phyloP scores from a whole-genome alignment of 1,140 invertebrate species.

The Elysia chlorotica region DNA sequence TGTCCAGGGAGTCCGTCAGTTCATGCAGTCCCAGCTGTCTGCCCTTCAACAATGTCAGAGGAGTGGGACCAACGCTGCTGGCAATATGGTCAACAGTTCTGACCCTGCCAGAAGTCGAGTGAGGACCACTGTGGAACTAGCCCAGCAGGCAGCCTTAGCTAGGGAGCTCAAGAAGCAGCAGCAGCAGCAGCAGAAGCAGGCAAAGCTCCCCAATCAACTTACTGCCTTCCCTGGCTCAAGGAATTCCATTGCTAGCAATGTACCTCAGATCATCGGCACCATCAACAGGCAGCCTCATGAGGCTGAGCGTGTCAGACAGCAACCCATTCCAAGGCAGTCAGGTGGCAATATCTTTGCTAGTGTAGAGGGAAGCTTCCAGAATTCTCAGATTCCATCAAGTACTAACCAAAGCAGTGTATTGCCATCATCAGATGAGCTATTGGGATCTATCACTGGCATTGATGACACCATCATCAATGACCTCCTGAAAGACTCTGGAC shows the following conservation, averaged over 20 bases:
- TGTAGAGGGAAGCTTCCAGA: no score
- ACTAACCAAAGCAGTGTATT: no score
- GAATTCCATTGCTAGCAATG: no score
- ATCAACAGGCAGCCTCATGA: no score
- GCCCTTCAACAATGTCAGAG: conserved; percentile 5
- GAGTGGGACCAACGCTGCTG: not conserved
- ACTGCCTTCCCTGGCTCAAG: no score
- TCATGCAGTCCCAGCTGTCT: conserved; percentile 14
- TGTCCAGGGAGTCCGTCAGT: not conserved
- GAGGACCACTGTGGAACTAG: conserved; percentile 14
- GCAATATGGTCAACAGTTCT: not conserved
- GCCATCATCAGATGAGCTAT: conserved; percentile 16
- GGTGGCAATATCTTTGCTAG: no score
- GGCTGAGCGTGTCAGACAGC: no score
- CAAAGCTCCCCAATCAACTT: not conserved
- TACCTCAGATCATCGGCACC: no score
- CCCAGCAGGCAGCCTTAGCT: conserved; percentile 9
- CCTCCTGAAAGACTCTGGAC: conserved; percentile 18
- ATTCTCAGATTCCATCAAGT: no score
- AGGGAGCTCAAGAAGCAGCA: not conserved
- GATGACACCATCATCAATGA: conserved; percentile 21
- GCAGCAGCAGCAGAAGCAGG: not conserved
- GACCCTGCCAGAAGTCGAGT: not conserved
- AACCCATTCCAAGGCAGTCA: no score
- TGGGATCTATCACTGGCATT: conserved; percentile 14